Evolutionary conservation across 1,140 invertebrate genomes (phyloP).

Genomic region (Probaryconus sp.): DNA sequence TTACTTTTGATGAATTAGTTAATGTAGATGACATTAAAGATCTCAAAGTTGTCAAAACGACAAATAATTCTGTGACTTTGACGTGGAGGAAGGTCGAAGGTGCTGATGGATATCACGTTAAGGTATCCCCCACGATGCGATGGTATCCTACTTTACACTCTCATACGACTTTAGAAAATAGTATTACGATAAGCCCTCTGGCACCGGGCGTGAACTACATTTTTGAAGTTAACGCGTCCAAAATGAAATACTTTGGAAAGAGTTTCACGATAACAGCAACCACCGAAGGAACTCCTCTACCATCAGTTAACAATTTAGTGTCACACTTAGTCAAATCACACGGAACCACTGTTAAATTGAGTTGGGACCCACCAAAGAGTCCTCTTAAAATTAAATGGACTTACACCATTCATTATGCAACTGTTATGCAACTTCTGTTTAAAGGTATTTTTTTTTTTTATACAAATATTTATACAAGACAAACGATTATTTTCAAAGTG

Average conservation of each 20-base stretch:
- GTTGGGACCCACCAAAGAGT: constrained; percentile 81
- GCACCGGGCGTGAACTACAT: constrained; percentile 80
- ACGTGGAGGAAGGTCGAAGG: constrained; percentile 80
- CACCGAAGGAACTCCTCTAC: constrained; percentile 80
- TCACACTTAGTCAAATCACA: constrained; percentile 79
- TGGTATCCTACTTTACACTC: constrained; percentile 79
- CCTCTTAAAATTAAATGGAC: constrained; percentile 79
- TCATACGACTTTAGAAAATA: constrained; percentile 69
- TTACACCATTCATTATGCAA: constrained; percentile 83
- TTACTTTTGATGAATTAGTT: constrained; percentile 81
- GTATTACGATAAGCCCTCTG: constrained; percentile 77
- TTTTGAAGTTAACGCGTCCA: constrained; percentile 82
- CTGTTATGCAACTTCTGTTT: constrained; percentile 76
- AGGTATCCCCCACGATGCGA: constrained; percentile 72
- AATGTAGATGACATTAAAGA: constrained; percentile 81
- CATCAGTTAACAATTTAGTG: constrained; percentile 76
- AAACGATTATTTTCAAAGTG: too few species aligned
- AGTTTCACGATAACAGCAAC: constrained; percentile 75
- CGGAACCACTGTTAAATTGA: constrained; percentile 82
- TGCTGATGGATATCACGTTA: constrained; percentile 82
- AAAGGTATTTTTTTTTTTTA: constrained; percentile 69
- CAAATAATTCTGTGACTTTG: constrained; percentile 79
- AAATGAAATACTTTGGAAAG: constrained; percentile 81
- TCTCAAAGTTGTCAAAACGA: constrained; percentile 76
- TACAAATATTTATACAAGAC: constrained; percentile 5